Evolutionary conservation across 2,113 vertebrate species (phyloP), one percentile per base, ranked within the genome.

Genomic region (Sphaerodactylus townsendi): DNA sequence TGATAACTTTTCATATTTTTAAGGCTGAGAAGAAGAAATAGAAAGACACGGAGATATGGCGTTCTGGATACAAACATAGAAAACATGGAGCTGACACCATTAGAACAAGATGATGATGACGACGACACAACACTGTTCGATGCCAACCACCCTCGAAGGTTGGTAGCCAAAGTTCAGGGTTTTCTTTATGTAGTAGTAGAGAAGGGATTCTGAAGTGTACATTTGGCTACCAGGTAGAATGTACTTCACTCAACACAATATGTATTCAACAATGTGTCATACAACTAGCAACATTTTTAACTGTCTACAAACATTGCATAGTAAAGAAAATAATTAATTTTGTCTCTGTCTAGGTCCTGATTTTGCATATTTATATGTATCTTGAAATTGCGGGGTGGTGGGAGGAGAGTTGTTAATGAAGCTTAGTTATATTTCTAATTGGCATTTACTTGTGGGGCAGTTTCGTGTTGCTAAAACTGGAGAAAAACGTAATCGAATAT

Each of bases 61-160:
- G 96, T 97, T 92, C 91, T 97, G 93, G 96, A 97, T 76, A 96
- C 94, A 28, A 96, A 96, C 88, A 92, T 96, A 94, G 96, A 95
- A 92, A 96, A 96, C 83, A 96, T 96, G 96, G 96, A 97, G 65
- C 84, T 97, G 90, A 96, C 95, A 1, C 97, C 96, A 0, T 93
- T 97, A 88, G 97, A 97, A 72, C 96, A 96, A 92, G 96, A 96
- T 48, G 95, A 96, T 83, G 96, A 96, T 64, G 96, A 97, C 37
- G 96, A 96, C 53, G 96, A 97, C 81, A 96, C 95, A 83, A 97
- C 96, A 2, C 23, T 97, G 4, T 97, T 97, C 80, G 96, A 97
- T 94, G 95, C 94, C 78, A 96, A 41, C 92, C 95, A 95, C 93
- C 93, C 96, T 90, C 94, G 90, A 88, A 96, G 96, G 96, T 97